These are phyloP conservation scores for Diarsia brunnea DNA, from an alignment of 2,888 invertebrate genomes.

Conservation along the genomic window DNA sequence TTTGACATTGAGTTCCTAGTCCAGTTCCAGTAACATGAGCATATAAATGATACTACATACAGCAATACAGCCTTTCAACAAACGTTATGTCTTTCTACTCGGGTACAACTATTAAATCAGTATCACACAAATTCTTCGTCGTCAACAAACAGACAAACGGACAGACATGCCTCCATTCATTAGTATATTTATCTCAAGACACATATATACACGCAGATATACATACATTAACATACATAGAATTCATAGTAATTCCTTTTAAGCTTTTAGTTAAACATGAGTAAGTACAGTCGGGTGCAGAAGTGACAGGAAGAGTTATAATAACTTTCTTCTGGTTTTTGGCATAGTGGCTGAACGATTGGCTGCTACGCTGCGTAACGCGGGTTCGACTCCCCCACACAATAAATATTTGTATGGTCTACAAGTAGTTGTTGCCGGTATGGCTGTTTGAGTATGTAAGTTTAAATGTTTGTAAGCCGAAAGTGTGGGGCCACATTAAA, in stretches of 20 bases:
- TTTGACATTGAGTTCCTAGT: not conserved
- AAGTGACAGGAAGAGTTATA: conserved; percentile 35
- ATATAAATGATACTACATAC: not conserved
- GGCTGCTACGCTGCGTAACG: too few species aligned
- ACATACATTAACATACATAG: conserved; percentile 15
- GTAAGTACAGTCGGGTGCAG: conserved; percentile 34
- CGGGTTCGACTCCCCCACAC: too few species aligned
- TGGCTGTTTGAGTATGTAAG: too few species aligned
- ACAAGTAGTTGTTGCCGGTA: too few species aligned
- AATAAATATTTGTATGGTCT: too few species aligned
- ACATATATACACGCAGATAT: conserved; percentile 26
- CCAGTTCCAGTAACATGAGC: not conserved
- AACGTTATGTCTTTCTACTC: not conserved
- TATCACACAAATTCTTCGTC: conserved; percentile 24
- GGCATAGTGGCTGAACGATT: too few species aligned
- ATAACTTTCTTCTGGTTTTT: not conserved
- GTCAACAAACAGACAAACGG: conserved; percentile 29
- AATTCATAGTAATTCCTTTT: conserved; percentile 54
- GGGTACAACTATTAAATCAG: conserved; percentile 24
- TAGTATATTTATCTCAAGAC: too few species aligned
- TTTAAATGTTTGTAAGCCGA: too few species aligned
- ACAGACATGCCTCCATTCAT: conserved; percentile 48
- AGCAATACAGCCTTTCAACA: not conserved
- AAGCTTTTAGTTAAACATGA: conserved; percentile 54
- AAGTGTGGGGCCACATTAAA: too few species aligned